Percentiles rank a stretch among this genome's conserved stretches.
phyloP scores from a whole-genome alignment of 2,888 invertebrate species.

The Prionchulus punctatus region DNA sequence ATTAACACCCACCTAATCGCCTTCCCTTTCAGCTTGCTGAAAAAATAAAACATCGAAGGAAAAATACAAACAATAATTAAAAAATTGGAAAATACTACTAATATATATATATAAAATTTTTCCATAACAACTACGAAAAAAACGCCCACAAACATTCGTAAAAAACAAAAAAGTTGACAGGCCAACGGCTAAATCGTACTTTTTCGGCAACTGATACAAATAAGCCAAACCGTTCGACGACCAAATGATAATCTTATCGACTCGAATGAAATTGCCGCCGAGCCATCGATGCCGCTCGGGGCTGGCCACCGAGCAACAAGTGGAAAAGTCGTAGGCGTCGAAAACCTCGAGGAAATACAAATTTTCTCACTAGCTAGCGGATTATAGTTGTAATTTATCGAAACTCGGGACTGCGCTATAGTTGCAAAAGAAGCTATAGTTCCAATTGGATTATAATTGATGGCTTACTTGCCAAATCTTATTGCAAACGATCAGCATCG shows the following conservation, averaged over 20 bases:
- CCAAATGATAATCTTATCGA: slow-evolving; percentile 82
- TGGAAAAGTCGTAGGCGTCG: slow-evolving; percentile 78
- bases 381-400: no score
- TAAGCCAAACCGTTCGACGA: slow-evolving; percentile 90
- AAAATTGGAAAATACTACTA: no score
- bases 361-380: no score
- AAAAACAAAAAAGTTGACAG: no score
- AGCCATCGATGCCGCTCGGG: slow-evolving; percentile 65
- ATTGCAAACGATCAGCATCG: slow-evolving; percentile 85
- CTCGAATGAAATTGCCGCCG: slow-evolving; percentile 79
- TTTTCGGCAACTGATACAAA: slow-evolving; percentile 81
- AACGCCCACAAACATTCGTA: no score
- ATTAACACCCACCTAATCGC: slow-evolving; percentile 42
- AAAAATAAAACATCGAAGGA: slow-evolving; percentile 9
- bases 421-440: no score
- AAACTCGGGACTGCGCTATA: no score
- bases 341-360: slow-evolving; percentile 43
- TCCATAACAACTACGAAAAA: no score
- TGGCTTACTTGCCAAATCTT: slow-evolving; percentile 75
- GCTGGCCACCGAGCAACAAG: slow-evolving; percentile 66
- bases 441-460: no score
- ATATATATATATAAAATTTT: no score
- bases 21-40: slow-evolving; percentile 62
- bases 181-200: slow-evolving; percentile 47
- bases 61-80: no score